Evolutionary conservation across 1,140 invertebrate species (phyloP).

Genomic region (Ceratosolen solmsi): DNA sequence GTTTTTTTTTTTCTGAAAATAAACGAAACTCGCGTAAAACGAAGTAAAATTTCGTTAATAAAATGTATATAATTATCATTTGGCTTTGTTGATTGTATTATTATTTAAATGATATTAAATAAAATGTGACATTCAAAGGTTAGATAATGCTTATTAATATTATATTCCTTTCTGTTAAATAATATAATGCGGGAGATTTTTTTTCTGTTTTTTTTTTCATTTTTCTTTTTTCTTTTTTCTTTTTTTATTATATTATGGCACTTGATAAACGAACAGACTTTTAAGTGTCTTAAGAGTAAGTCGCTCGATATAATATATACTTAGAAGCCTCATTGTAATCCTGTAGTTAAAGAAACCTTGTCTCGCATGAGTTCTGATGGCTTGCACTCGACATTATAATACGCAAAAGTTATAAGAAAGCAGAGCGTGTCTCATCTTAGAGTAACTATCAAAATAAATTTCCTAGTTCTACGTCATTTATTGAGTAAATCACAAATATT

Average conservation of each 20-base stretch:
- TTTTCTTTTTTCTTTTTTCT: too few species aligned
- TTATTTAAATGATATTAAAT: background rate
- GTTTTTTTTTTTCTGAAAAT: background rate
- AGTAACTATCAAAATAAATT: background rate
- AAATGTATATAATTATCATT: background rate
- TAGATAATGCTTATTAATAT: too few species aligned
- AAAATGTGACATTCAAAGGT: background rate
- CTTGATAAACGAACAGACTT: constrained; percentile 37
- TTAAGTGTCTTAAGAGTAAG: constrained; percentile 61
- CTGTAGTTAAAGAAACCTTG: constrained; percentile 66
- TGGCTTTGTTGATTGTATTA: background rate
- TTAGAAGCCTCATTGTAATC: constrained; percentile 67
- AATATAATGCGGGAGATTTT: too few species aligned
- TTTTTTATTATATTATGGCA: background rate
- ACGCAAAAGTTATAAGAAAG: background rate
- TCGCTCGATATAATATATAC: constrained; percentile 63
- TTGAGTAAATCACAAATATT: background rate
- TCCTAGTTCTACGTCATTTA: background rate
- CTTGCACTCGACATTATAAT: constrained; percentile 4
- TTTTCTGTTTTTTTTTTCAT: too few species aligned
- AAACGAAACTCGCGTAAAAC: background rate
- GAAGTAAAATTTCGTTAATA: background rate
- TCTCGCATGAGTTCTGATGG: constrained; percentile 46
- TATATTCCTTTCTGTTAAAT: too few species aligned
- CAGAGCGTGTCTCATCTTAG: background rate